These are phyloP conservation scores for Mamestra brassicae DNA, from an alignment of 2,888 invertebrate genomes.

Conservation along the genomic window DNA sequence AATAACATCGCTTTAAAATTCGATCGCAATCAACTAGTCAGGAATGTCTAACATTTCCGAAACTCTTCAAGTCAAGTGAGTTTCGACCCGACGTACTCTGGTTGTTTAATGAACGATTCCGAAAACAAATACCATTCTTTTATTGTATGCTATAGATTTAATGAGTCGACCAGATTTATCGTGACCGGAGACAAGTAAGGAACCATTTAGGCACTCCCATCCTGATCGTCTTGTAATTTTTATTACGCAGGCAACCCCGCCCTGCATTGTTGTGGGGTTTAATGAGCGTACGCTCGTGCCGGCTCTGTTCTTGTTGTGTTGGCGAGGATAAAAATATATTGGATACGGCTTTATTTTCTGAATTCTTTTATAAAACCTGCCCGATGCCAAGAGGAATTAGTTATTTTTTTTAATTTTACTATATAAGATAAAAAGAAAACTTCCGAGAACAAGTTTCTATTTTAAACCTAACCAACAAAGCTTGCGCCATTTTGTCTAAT, in stretches of 20 bases:
- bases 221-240: slow-evolving; percentile 87
- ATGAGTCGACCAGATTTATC: slow-evolving; percentile 71
- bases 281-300: slow-evolving; percentile 80
- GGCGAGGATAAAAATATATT: slow-evolving; percentile 65
- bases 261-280: slow-evolving; percentile 87
- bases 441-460: slow-evolving; percentile 15
- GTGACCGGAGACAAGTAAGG: slow-evolving; percentile 77
- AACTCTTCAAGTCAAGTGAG: slow-evolving; percentile 14
- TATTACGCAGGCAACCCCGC: slow-evolving; percentile 85
- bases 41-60: slow-evolving; percentile 8
- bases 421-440: neutral
- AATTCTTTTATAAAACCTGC: slow-evolving; percentile 26
- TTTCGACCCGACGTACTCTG: slow-evolving; percentile 7
- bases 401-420: no score
- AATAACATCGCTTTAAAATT: slow-evolving; percentile 11
- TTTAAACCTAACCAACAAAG: slow-evolving; percentile 13
- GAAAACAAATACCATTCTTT: slow-evolving; percentile 45
- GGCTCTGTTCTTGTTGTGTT: slow-evolving; percentile 72
- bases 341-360: slow-evolving; percentile 62
- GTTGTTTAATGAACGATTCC: slow-evolving; percentile 26
- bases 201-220: slow-evolving; percentile 88
- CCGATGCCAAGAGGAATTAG: slow-evolving; percentile 26
- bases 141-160: slow-evolving; percentile 58
- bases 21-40: neutral
- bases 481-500: slow-evolving; percentile 31